Evolutionary conservation across 2,888 invertebrate species (phyloP).

Genomic region (Troilus luridus): DNA sequence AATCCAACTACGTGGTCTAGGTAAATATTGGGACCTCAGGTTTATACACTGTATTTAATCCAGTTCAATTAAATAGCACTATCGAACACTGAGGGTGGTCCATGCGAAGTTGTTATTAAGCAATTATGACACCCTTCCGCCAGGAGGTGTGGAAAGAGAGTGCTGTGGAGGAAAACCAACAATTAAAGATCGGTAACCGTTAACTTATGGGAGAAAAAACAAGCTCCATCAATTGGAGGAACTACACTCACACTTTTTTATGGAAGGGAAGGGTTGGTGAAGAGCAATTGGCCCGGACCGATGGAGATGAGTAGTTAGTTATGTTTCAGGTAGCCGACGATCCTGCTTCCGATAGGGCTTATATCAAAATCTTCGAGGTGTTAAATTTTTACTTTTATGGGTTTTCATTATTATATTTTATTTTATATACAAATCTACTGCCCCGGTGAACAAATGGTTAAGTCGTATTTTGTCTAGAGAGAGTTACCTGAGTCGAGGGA

Average conservation of each 20-base stretch:
- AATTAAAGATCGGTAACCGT: conserved; percentile 34
- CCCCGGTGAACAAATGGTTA: too few relatives aligned
- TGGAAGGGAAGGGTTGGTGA: conserved; percentile 7
- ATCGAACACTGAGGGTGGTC: not conserved
- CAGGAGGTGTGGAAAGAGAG: conserved; percentile 41
- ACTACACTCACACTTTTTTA: conserved; percentile 43
- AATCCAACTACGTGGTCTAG: too few relatives aligned
- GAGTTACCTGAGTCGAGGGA: too few relatives aligned
- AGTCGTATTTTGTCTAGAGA: too few relatives aligned
- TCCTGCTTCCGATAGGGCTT: not conserved
- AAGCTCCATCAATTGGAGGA: conserved; percentile 27
- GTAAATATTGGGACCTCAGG: not conserved
- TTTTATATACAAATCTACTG: too few relatives aligned
- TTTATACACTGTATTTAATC: not conserved
- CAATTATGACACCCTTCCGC: conserved; percentile 36
- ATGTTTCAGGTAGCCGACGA: not conserved
- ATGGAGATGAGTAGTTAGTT: conserved; percentile 11
- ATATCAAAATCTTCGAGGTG: not conserved
- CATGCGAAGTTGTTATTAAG: conserved; percentile 3
- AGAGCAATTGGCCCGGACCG: not conserved
- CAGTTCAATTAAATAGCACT: not conserved
- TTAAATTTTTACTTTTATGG: not conserved
- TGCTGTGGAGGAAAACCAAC: conserved; percentile 15
- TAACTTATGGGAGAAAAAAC: not conserved
- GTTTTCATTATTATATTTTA: too few relatives aligned